Base-by-base conservation (phyloP, 1,140 invertebrate species). In the Daktulosphaira vitifoliae region DNA sequence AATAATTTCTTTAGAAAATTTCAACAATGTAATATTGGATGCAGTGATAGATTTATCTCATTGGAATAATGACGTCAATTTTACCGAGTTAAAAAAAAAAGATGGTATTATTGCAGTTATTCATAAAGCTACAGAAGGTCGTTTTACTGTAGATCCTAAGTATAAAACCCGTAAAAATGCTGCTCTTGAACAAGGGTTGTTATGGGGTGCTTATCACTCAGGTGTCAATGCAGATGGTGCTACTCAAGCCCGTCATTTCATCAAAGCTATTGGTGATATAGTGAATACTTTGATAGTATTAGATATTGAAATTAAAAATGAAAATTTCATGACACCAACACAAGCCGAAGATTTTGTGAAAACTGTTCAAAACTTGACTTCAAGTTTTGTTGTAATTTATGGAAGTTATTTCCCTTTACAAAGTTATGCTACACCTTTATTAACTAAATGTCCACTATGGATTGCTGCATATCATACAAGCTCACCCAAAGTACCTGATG, bases 171-270 rank as follows among this genome's bases (percentile, higher is more conserved):
- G 59, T 25, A 49, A 11, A 18, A 56, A 9, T 11, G 20, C 11
- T n/a, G 56, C 56, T 22, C 44, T 50, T 23, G 52, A 65, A 22
- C 8, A 53, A 53, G 66, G 66, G 15, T 20, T 67, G 15, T 26
- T 67, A 25, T 67, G 66, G 66, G 66, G 66, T 20, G 66, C 66
- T n/a, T 67, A 67, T 44, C 56, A 67, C 39, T 65, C 52, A 25
- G 66, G 56, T 7, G 39, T 33, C 23, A 44, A 51, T n/a, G 25
- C 8, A 8, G 59, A 67, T 33, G 37, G 33, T 37, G 56, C 46
- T n/a, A 5, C 15, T 1, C 66, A 67, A 11, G 56, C 66, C 13
- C 37, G 59, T 25, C 56, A 67, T 6, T 67, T 67, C 42, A 37
- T 67, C 33, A 51, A 53, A 18, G 18, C 25, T 2, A 56, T 67